Conservation (phyloP, 2,888 invertebrate species). For the Meandrusa payeni region DNA sequence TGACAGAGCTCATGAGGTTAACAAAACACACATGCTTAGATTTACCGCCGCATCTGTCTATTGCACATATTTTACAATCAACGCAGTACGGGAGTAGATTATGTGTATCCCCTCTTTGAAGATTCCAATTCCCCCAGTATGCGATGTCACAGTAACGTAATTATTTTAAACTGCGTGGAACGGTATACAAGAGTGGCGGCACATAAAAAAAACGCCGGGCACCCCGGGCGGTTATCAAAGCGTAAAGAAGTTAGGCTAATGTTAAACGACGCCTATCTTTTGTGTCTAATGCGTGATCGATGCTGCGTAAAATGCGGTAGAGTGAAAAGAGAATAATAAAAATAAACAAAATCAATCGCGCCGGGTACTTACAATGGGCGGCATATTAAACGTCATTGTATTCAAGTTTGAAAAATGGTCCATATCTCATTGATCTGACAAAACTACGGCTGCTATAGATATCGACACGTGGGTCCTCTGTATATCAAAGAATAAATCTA, state of each 20-base stretch:
- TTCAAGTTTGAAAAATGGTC: slow-evolving; percentile 56
- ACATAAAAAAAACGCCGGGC: slow-evolving; percentile 44
- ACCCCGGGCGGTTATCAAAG: slow-evolving; percentile 68
- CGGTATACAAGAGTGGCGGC: slow-evolving; percentile 30
- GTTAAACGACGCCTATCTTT: slow-evolving; percentile 78
- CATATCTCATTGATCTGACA: slow-evolving; percentile 51
- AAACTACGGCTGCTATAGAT: slow-evolving; percentile 62
- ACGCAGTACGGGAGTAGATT: slow-evolving; percentile 36
- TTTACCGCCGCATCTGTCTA: slow-evolving; percentile 61
- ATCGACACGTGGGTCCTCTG: slow-evolving; percentile 41
- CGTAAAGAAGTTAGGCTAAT: slow-evolving; percentile 80
- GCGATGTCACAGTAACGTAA: slow-evolving; percentile 44
- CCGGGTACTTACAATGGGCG: slow-evolving; percentile 52
- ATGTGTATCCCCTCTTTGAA: slow-evolving; percentile 47
- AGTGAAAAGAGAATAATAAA: slow-evolving; percentile 50
- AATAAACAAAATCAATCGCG: slow-evolving; percentile 59
- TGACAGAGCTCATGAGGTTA: slow-evolving; percentile 72
- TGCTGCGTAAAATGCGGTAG: slow-evolving; percentile 62
- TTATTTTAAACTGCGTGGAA: slow-evolving; percentile 49
- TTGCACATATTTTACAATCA: slow-evolving; percentile 42
- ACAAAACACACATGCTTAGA: slow-evolving; percentile 73
- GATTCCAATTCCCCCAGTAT: slow-evolving; percentile 46
- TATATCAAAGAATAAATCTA: slow-evolving; percentile 24
- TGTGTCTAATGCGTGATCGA: slow-evolving; percentile 73
- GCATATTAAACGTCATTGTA: slow-evolving; percentile 50